Evolutionary conservation across 1,140 invertebrate genomes (phyloP), one percentile per base, ranked within the genome.

Genomic region (Drosophila littoralis): DNA sequence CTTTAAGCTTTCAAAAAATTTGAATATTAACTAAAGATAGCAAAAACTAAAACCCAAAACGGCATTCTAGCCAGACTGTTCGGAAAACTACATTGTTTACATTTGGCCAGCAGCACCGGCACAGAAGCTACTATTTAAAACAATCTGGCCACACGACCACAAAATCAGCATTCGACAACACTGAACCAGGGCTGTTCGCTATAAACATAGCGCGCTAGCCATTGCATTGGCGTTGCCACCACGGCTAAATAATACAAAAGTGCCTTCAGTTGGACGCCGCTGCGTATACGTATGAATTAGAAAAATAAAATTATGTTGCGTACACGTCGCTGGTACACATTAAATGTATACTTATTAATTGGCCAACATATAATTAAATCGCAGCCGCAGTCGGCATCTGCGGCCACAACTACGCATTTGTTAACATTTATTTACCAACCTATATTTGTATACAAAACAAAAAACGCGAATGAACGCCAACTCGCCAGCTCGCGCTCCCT

Each of bases 391-490:
- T 28, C 6, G 28, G 32, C 50, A 43, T 57, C 17, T 12, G 1
- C 9, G 12, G 22, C 40, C 7, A 40, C 46, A 52, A 71, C 59
- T 70, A 38, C 72, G 66, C 72, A 75, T 50, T 71, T 58, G 33
- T 32, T n/a, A 45, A 75, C 43, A 58, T 70, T 70, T 63, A 38
- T 64, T 69, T 61, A 60, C 35, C 42, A 74, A 71, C 9, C 36
- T 35, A 33, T 54, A 55, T 65, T 57, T 71, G 68, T 65, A 65
- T 55, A 50, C 60, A 69, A 74, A 60, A 38, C 43, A 60, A 70
- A 51, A 10, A 51, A 40, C 1, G 40, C 46, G 38, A 40, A 13
- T 12, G 9, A 33, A 9, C 46, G 8, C 32, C 42, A 22, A 0
- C 38, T 43, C 28, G 38, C n/a, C n/a, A n/a, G n/a, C n/a, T n/a